Conservation (phyloP, 2,888 invertebrate genomes). For the Bugula neritina region DNA sequence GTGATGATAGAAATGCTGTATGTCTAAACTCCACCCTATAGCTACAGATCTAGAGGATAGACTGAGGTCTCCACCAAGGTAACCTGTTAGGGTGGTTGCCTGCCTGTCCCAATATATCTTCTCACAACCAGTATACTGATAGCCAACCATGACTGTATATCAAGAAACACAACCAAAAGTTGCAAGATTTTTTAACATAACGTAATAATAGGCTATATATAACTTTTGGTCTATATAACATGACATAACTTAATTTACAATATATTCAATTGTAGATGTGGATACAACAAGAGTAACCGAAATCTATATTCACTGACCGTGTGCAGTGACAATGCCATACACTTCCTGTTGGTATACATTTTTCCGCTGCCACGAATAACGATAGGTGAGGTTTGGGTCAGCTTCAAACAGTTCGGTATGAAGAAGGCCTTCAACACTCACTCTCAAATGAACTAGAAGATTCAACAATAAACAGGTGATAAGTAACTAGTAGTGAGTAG, state of each 20-base stretch:
- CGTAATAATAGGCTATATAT: too few species aligned
- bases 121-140: slow-evolving; percentile 81
- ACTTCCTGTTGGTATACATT: slow-evolving; percentile 98
- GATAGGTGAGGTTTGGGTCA: slow-evolving; percentile 87
- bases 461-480: too few species aligned
- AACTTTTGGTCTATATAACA: slow-evolving; percentile 26
- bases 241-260: too few species aligned
- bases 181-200: too few species aligned
- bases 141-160: slow-evolving; percentile 68
- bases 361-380: slow-evolving; percentile 94
- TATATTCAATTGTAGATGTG: too few species aligned
- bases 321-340: slow-evolving; percentile 89
- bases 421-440: slow-evolving; percentile 81
- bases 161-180: neutral
- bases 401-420: slow-evolving; percentile 91
- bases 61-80: slow-evolving; percentile 91
- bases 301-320: too few species aligned
- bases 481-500: too few species aligned
- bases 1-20: slow-evolving; percentile 97
- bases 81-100: slow-evolving; percentile 86
- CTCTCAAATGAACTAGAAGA: slow-evolving; percentile 72
- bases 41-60: neutral
- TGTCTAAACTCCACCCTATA: slow-evolving; percentile 87
- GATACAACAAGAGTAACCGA: too few species aligned
- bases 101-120: slow-evolving; percentile 89